These are phyloP conservation scores for Stictonetta naevosa DNA, from an alignment of 2,113 vertebrate genomes.

Conservation along the genomic window DNA sequence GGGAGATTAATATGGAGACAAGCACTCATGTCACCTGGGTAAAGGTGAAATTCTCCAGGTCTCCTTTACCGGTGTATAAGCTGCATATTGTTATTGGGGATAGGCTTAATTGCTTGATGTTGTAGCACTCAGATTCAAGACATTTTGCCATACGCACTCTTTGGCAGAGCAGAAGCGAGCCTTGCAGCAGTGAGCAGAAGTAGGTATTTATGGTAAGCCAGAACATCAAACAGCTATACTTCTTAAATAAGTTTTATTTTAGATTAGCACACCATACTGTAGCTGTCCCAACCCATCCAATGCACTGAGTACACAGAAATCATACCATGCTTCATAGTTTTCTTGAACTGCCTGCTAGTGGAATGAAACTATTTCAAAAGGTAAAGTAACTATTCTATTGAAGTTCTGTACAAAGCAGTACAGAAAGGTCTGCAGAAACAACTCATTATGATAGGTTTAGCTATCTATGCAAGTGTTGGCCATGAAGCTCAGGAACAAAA, in stretches of 20 bases:
- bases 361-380: slow-evolving; percentile 16
- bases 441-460: slow-evolving; percentile 55
- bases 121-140: slow-evolving; percentile 4
- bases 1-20: neutral
- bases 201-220: neutral
- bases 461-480: slow-evolving; percentile 79
- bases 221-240: neutral
- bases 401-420: slow-evolving; percentile 16
- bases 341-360: neutral
- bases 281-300: slow-evolving; percentile 3
- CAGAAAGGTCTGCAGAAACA: slow-evolving; percentile 1
- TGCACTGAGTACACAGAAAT: slow-evolving; percentile 39
- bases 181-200: slow-evolving; percentile 9
- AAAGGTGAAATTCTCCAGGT: neutral
- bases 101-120: neutral
- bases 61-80: slow-evolving; percentile 15
- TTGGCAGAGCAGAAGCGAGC: slow-evolving; percentile 30
- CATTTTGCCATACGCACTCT: slow-evolving; percentile 4
- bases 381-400: slow-evolving; percentile 32
- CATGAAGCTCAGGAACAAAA: slow-evolving; percentile 80
- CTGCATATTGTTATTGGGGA: neutral
- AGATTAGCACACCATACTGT: neutral
- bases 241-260: neutral
- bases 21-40: neutral
- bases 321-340: slow-evolving; percentile 18